Conservation (phyloP, 2,113 vertebrate genomes). For the Neogale vison region DNA sequence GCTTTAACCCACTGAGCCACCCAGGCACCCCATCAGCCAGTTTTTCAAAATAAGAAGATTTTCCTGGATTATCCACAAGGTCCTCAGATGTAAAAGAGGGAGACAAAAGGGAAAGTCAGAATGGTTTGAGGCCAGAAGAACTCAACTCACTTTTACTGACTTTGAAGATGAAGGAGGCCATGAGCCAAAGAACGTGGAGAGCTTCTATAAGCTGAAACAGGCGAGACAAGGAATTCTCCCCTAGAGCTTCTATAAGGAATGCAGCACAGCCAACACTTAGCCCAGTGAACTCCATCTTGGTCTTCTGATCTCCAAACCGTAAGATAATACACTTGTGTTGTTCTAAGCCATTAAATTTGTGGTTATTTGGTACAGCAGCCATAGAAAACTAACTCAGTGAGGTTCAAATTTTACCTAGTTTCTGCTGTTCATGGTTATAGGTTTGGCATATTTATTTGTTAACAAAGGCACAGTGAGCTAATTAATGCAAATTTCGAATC, state of each 20-base stretch:
- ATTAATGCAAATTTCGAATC: slow-evolving; percentile 12
- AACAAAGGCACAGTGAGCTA: neutral
- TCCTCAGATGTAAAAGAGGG: neutral
- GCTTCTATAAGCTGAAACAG: neutral
- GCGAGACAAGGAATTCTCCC: neutral
- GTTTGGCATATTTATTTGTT: neutral
- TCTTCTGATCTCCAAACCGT: neutral
- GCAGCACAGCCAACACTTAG: neutral
- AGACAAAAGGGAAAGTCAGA: neutral
- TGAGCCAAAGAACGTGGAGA: neutral
- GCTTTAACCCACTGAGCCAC: too few relatives aligned
- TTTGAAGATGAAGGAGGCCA: neutral
- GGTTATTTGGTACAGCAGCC: neutral
- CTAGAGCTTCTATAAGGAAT: neutral
- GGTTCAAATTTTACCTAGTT: neutral
- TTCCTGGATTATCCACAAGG: neutral
- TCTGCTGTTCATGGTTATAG: neutral
- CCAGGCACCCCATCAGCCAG: too few relatives aligned
- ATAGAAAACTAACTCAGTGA: neutral
- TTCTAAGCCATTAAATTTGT: neutral
- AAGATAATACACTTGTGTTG: neutral
- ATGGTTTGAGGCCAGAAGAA: neutral
- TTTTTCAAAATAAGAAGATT: neutral
- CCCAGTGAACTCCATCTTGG: neutral
- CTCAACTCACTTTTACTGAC: neutral